Evolutionary conservation across 2,797 vertebrate species (phyloP).

Genomic region (Orestias chungarensis): DNA sequence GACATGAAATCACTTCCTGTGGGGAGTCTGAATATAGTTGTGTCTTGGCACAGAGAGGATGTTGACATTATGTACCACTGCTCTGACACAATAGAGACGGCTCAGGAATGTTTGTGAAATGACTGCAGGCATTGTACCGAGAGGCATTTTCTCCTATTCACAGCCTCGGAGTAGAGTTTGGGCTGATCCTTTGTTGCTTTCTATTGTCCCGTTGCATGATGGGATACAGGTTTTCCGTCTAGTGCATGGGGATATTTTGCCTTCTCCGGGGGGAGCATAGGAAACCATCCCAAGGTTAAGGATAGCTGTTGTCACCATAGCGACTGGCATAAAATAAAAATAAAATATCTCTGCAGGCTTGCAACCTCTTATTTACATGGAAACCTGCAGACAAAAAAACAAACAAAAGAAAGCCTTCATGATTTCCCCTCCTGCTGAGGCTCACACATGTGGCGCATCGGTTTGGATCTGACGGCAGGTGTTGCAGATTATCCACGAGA

Average conservation of each 20-base stretch:
- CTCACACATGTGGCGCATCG: conserved; percentile 11
- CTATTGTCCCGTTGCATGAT: conserved; percentile 47
- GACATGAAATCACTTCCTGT: conserved; percentile 78
- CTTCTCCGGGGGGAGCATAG: conserved; percentile 27
- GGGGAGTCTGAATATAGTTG: conserved; percentile 68
- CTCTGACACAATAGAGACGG: conserved; percentile 68
- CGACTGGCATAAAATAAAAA: background rate
- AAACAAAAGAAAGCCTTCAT: no score
- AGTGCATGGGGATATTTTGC: background rate
- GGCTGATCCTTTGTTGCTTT: conserved; percentile 33
- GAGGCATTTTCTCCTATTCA: conserved; percentile 31
- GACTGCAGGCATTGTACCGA: conserved; percentile 58
- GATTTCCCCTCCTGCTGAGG: conserved; percentile 11
- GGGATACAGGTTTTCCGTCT: conserved; percentile 34
- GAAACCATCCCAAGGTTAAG: conserved; percentile 26
- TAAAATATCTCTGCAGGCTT: background rate
- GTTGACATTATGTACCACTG: conserved; percentile 63
- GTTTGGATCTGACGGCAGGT: conserved; percentile 46
- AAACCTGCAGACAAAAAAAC: conserved; percentile 4
- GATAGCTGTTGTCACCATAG: conserved; percentile 9
- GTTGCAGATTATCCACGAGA: conserved; percentile 61
- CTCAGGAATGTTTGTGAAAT: conserved; percentile 60
- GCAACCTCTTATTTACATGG: conserved; percentile 14
- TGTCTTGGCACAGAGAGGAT: conserved; percentile 61
- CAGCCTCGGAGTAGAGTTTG: conserved; percentile 15